phyloP scores from a whole-genome alignment of 1,140 invertebrate species.

The Drosophila aff. region DNA sequence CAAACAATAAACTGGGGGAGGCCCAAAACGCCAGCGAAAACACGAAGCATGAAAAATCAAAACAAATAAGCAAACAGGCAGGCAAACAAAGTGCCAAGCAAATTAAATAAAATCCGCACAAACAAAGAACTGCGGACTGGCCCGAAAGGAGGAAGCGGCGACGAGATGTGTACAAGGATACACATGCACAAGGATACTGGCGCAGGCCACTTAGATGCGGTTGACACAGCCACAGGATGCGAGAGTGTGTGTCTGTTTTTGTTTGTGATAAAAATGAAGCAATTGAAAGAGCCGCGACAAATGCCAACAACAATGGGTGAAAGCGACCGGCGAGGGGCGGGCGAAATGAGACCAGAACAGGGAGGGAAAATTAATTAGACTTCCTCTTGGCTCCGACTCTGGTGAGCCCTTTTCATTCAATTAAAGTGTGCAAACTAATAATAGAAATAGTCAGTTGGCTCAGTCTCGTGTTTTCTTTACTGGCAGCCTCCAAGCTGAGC shows the following conservation, averaged over 20 bases:
- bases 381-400: constrained; percentile 30
- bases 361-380: constrained; percentile 45
- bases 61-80: constrained; percentile 74
- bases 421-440: constrained; percentile 38
- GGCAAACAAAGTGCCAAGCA: constrained; percentile 70
- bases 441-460: constrained; percentile 29
- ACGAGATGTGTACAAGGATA: constrained; percentile 21
- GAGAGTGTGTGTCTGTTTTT: constrained; percentile 40
- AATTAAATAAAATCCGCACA: constrained; percentile 71
- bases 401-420: constrained; percentile 45
- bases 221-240: constrained; percentile 49
- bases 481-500: background rate
- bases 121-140: constrained; percentile 41
- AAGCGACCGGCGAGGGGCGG: constrained; percentile 3
- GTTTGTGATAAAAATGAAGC: constrained; percentile 57
- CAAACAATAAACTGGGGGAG: constrained; percentile 29
- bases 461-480: background rate
- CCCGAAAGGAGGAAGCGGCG: constrained; percentile 25
- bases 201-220: constrained; percentile 53
- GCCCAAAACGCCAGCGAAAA: constrained; percentile 40
- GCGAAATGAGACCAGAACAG: constrained; percentile 16
- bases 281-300: constrained; percentile 51
- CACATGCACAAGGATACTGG: constrained; percentile 47
- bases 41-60: constrained; percentile 68
- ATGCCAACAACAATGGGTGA: constrained; percentile 42